Evolutionary conservation across 2,888 invertebrate genomes (phyloP), one percentile per base, ranked within the genome.

Genomic region (Zelleria hepariella): DNA sequence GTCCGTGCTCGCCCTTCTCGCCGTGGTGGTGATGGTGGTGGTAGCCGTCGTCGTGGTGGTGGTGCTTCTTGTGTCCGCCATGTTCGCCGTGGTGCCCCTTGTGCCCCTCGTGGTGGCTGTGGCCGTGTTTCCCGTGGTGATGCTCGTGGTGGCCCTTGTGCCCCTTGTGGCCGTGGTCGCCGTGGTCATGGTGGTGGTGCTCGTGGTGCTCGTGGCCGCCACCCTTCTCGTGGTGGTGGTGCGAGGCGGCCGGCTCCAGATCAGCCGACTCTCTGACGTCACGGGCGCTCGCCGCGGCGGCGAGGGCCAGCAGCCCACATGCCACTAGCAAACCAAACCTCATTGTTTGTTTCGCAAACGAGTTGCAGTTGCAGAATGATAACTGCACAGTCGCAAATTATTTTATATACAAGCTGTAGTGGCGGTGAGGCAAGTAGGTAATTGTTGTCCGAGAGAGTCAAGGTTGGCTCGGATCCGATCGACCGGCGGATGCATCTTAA

Each of bases 61-160:
- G 91, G 51, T 90, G 87, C 64, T 92, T 91, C 73, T 92, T 92
- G 75, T 92, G 90, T 1, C 92, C 92, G 24, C 90, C 91, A 61
- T 91, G 89, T 67, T 92, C 92, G 23, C 86, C 89, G 73, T 90
- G 91, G 65, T 91, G 90, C 5, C 92, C 91, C 58, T 87, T 82
- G 68, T 92, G 91, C 0, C 89, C 89, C 60, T 90, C 92, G 67
- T 93, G 93, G 72, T 94, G 92, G 71, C 92, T 92, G 68, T 94
- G 93, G 0, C 94, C 94, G 63, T 93, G 91, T 58, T 92, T 84
- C 8, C 92, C 92, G 68, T 93, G 92, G 65, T 92, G 91, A 65
- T 92, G 85, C 51, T 91, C 90, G 65, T 94, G 93, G 63, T 91
- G 89, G 2, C 91, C 90, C 68, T 93, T 92, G 82, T 94, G 93